phyloP scores from a whole-genome alignment of 2,888 invertebrate genomes.

The Drosophila affinis region DNA sequence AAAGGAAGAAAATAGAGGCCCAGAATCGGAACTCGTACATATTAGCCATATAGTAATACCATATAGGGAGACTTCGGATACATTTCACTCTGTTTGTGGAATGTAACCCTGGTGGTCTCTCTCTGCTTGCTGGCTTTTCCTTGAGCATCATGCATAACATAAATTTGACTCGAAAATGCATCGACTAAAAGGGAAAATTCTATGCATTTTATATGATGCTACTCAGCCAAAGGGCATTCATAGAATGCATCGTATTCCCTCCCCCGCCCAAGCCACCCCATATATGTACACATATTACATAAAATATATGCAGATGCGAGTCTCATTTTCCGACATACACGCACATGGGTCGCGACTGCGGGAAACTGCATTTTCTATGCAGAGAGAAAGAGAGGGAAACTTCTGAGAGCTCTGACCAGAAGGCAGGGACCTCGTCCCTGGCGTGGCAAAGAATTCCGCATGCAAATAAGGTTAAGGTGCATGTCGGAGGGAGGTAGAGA shows the following conservation, averaged over 20 bases:
- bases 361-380: conserved; percentile 37
- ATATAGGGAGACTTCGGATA: background rate
- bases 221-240: conserved; percentile 45
- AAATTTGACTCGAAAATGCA: conserved; percentile 68
- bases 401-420: background rate
- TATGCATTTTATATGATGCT: conserved; percentile 73
- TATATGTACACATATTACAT: conserved; percentile 21
- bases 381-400: background rate
- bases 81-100: background rate
- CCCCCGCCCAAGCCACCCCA: background rate
- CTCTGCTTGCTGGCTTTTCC: conserved; percentile 15
- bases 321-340: conserved; percentile 43
- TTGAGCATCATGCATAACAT: conserved; percentile 67
- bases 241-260: conserved; percentile 16
- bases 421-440: background rate
- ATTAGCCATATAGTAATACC: background rate
- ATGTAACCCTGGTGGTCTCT: background rate
- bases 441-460: conserved; percentile 53
- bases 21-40: conserved; percentile 25
- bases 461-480: conserved; percentile 57
- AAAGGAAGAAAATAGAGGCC: conserved; percentile 15
- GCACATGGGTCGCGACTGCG: background rate
- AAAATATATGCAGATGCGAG: conserved; percentile 57
- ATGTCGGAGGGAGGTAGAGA: background rate
- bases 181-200: conserved; percentile 69